A percentile compares a stretch with the other conserved stretches of the same genome.
Conservation (phyloP, 2,113 vertebrate genomes). For the Saimiri boliviensis region DNA sequence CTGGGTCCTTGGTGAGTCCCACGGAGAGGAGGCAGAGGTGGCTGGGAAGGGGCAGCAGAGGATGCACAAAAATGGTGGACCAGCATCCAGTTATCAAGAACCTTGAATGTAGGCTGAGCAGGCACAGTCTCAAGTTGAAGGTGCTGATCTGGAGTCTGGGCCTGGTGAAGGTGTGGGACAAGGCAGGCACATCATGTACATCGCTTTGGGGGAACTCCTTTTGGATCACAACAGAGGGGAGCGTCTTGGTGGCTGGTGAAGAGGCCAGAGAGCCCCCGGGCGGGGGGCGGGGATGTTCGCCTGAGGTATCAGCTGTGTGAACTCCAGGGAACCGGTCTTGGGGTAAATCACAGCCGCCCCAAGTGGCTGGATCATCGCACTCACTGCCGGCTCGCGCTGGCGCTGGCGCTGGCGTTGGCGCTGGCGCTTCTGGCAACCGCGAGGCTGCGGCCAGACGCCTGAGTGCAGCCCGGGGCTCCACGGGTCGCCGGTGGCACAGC, state of each 20-base stretch:
- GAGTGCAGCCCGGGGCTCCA: background rate
- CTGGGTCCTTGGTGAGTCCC: background rate
- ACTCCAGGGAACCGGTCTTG: background rate
- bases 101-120: background rate
- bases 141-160: background rate
- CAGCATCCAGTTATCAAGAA: background rate
- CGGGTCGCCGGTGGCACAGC: fast-evolving
- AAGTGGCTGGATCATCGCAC: background rate
- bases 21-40: background rate
- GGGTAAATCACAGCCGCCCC: background rate
- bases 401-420: too few species aligned
- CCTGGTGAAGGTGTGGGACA: background rate
- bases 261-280: background rate
- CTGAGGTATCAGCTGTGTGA: background rate
- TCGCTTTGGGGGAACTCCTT: background rate
- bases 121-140: background rate
- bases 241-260: fast-evolving
- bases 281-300: background rate
- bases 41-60: background rate
- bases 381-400: background rate
- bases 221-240: background rate
- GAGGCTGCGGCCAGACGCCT: background rate
- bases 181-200: background rate
- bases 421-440: background rate
- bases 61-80: background rate